A percentile compares a stretch with the other conserved stretches of the same genome.
Conservation (phyloP, 2,113 vertebrate species). For the Grammomys surdaster region DNA sequence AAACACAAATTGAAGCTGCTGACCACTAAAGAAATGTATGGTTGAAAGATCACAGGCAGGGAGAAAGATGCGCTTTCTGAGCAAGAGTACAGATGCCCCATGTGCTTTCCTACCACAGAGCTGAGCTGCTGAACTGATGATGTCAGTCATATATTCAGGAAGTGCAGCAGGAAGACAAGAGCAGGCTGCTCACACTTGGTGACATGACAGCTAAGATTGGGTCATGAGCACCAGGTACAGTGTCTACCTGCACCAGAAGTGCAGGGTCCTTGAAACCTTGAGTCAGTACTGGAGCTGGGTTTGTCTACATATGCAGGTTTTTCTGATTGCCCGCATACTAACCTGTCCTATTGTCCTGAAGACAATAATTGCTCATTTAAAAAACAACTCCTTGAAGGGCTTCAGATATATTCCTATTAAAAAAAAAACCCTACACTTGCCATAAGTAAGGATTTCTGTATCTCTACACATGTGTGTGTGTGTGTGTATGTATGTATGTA, state of each 20-base stretch:
- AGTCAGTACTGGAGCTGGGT: background rate
- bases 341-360: background rate
- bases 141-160: background rate
- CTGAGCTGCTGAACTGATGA: background rate
- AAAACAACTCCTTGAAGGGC: background rate
- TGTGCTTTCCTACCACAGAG: background rate
- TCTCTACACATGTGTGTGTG: too few relatives aligned
- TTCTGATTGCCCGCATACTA: background rate
- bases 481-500: too few relatives aligned
- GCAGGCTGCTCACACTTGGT: background rate
- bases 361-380: background rate
- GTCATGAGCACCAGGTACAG: rapidly evolving
- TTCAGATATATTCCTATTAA: background rate
- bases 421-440: background rate
- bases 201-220: rapidly evolving
- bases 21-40: background rate
- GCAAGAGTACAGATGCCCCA: rapidly evolving
- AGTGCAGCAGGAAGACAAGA: background rate
- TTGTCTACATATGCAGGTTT: background rate
- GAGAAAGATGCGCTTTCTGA: background rate
- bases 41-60: background rate
- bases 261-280: background rate
- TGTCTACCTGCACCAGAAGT: background rate
- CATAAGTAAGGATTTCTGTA: background rate
- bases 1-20: background rate